A percentile compares a stretch with the other conserved stretches of the same genome.
phyloP scores from a whole-genome alignment of 2,888 invertebrate genomes.

The Napeogenes inachia region DNA sequence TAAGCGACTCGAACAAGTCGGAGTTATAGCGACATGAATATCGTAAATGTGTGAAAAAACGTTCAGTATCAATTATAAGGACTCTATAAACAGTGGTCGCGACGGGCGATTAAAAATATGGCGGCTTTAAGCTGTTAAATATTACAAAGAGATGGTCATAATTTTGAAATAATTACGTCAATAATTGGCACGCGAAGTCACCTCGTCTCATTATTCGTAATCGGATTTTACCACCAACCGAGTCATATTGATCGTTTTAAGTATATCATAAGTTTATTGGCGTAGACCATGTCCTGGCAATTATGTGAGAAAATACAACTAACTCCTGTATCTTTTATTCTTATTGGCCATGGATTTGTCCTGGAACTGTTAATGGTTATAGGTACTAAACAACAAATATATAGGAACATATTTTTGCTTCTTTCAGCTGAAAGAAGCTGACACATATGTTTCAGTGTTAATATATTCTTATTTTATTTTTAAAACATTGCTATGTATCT shows the following conservation, averaged over 20 bases:
- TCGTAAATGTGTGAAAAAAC: conserved; percentile 41
- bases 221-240: conserved; percentile 73
- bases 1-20: conserved; percentile 20
- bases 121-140: conserved; percentile 64
- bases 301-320: conserved; percentile 68
- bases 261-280: conserved; percentile 71
- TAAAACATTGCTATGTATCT: too few relatives aligned
- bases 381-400: too few relatives aligned
- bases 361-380: too few relatives aligned
- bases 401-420: too few relatives aligned
- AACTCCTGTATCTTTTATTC: conserved; percentile 57
- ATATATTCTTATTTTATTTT: too few relatives aligned
- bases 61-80: conserved; percentile 59
- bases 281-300: conserved; percentile 61
- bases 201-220: conserved; percentile 67
- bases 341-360: neutral
- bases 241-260: conserved; percentile 73
- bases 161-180: conserved; percentile 76
- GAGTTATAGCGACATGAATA: conserved; percentile 20
- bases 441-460: too few relatives aligned
- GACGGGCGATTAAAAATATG: conserved; percentile 62
- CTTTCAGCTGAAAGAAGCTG: too few relatives aligned
- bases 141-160: conserved; percentile 67
- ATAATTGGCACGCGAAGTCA: conserved; percentile 73
- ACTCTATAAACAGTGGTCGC: conserved; percentile 49